Evolutionary conservation across 2,113 vertebrate genomes (phyloP).

Genomic region (Petrocephalus zakoni): DNA sequence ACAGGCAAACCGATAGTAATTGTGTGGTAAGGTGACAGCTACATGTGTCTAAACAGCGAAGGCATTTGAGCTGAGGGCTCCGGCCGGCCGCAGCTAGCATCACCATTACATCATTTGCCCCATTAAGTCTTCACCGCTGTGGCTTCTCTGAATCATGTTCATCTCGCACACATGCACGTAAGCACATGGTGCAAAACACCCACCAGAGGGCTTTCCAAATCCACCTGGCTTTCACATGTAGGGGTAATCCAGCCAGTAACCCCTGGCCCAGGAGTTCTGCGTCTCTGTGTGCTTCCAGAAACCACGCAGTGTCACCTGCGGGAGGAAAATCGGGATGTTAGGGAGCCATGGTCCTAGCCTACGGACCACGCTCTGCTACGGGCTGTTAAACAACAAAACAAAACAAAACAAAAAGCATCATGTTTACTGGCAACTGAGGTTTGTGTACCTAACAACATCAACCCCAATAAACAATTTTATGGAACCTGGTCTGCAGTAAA

Average conservation of each 20-base stretch:
- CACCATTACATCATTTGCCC: background rate
- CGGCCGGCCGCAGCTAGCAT: background rate
- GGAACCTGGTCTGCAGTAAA: conserved; percentile 52
- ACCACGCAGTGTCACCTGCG: background rate
- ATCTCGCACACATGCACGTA: background rate
- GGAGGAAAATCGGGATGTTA: background rate
- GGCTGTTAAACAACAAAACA: background rate
- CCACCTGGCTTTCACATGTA: background rate
- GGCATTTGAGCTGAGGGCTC: background rate
- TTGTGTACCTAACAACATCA: conserved; percentile 65
- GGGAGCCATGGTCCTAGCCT: background rate
- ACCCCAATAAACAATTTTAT: conserved; percentile 60
- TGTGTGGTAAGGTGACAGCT: background rate
- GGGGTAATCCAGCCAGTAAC: background rate
- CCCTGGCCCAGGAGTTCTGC: background rate
- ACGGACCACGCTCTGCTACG: background rate
- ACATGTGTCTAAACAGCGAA: background rate
- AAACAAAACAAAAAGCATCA: conserved; percentile 25
- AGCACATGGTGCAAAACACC: background rate
- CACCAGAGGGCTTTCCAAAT: background rate
- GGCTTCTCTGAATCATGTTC: background rate
- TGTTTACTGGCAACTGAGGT: conserved; percentile 62
- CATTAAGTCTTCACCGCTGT: background rate
- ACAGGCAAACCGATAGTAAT: background rate
- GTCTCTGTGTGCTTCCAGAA: background rate